Evolutionary conservation across 2,113 vertebrate genomes (phyloP).

Genomic region (Marmota flaviventris): DNA sequence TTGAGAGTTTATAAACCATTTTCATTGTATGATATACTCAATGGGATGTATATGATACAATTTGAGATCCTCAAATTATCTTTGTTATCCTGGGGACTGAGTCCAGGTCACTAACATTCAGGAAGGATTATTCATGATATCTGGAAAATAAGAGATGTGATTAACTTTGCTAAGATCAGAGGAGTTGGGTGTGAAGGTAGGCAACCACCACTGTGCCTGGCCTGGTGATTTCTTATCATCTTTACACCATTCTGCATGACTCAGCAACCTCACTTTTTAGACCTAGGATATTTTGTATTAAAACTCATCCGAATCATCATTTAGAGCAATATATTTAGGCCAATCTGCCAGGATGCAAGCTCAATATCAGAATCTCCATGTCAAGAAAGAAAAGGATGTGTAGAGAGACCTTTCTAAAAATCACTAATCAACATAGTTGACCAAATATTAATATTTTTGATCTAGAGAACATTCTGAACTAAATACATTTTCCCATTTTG

Average conservation of each 20-base stretch:
- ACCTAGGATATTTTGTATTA: background rate
- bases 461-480: background rate
- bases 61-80: background rate
- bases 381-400: conserved; percentile 14
- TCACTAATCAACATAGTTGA: background rate
- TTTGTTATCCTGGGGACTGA: background rate
- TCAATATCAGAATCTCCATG: background rate
- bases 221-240: background rate
- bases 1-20: background rate
- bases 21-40: background rate
- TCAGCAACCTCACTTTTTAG: background rate
- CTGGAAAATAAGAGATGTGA: background rate
- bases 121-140: background rate
- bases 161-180: background rate
- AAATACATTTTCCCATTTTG: background rate
- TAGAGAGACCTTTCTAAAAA: background rate
- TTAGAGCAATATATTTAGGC: background rate
- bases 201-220: background rate
- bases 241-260: background rate
- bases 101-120: background rate
- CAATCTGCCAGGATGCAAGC: background rate
- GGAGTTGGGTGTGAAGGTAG: background rate
- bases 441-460: background rate
- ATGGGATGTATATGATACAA: background rate
- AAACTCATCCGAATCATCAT: background rate